These are phyloP conservation scores for Scaptodrosophila lebanonensis DNA, from an alignment of 1,140 invertebrate species.

Conservation along the genomic window DNA sequence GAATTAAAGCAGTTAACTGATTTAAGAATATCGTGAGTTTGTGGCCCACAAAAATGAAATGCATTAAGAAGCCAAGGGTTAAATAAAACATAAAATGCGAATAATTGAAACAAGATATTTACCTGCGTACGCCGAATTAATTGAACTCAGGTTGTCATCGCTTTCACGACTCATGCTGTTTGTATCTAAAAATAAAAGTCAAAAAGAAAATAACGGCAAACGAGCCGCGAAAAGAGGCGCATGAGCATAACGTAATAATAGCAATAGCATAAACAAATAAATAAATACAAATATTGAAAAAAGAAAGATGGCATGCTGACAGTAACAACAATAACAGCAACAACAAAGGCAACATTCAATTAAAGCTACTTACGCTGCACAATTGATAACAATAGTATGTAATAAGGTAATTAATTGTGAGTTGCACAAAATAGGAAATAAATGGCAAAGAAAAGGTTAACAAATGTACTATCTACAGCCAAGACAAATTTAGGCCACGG, in stretches of 20 bases:
- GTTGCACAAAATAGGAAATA: conserved; percentile 9
- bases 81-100: conserved; percentile 31
- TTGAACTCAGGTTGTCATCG: conserved; percentile 76
- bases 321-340: conserved; percentile 29
- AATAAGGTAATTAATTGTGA: background rate
- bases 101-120: conserved; percentile 37
- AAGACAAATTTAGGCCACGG: conserved; percentile 48
- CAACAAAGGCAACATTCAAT: conserved; percentile 33
- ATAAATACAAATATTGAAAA: conserved; percentile 17
- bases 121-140: conserved; percentile 76
- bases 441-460: conserved; percentile 8
- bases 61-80: conserved; percentile 31
- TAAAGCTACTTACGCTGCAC: conserved; percentile 50
- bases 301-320: conserved; percentile 33
- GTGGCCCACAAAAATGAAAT: conserved; percentile 39
- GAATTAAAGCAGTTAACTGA: conserved; percentile 20
- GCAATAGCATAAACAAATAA: conserved; percentile 35
- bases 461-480: conserved; percentile 5
- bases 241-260: conserved; percentile 16
- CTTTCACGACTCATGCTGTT: conserved; percentile 77
- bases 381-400: too few relatives aligned
- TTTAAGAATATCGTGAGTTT: conserved; percentile 37
- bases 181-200: conserved; percentile 67
- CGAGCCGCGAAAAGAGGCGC: conserved; percentile 30
- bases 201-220: conserved; percentile 38